A percentile compares a stretch with the other conserved stretches of the same genome.
Conservation (phyloP, 1,140 invertebrate species). For the Drosophila kurseongensis region DNA sequence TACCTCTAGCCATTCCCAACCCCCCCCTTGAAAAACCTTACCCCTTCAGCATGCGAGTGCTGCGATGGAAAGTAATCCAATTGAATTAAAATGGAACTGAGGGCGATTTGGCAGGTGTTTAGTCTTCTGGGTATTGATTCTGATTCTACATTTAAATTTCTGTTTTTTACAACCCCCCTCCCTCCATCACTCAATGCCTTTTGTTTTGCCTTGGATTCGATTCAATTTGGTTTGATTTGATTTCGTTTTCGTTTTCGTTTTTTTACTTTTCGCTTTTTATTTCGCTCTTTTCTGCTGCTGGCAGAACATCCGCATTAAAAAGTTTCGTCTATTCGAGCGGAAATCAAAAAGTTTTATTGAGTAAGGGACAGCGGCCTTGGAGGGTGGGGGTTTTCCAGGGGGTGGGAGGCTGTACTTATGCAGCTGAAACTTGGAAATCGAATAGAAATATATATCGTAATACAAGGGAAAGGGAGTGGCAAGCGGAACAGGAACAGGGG, state of each 20-base stretch:
- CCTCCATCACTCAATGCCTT: neutral
- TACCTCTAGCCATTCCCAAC: constrained; percentile 14
- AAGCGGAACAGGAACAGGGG: neutral
- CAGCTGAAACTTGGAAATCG: constrained; percentile 62
- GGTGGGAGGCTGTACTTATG: constrained; percentile 13
- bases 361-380: constrained; percentile 52
- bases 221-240: constrained; percentile 64
- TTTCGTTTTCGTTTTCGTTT: constrained; percentile 43
- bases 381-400: neutral
- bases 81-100: constrained; percentile 73
- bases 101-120: constrained; percentile 47
- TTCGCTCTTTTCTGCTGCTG: constrained; percentile 30
- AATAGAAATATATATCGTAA: constrained; percentile 59
- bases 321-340: constrained; percentile 76
- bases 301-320: constrained; percentile 75
- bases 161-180: constrained; percentile 19
- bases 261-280: constrained; percentile 19
- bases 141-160: constrained; percentile 70
- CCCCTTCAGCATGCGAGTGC: constrained; percentile 10
- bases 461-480: constrained; percentile 22
- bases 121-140: constrained; percentile 40
- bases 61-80: constrained; percentile 63
- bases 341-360: constrained; percentile 81
- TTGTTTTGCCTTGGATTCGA: constrained; percentile 55
- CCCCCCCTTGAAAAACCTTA: neutral